Conservation (phyloP, 2,797 vertebrate genomes). For the Chaenodraco wilsoni region DNA sequence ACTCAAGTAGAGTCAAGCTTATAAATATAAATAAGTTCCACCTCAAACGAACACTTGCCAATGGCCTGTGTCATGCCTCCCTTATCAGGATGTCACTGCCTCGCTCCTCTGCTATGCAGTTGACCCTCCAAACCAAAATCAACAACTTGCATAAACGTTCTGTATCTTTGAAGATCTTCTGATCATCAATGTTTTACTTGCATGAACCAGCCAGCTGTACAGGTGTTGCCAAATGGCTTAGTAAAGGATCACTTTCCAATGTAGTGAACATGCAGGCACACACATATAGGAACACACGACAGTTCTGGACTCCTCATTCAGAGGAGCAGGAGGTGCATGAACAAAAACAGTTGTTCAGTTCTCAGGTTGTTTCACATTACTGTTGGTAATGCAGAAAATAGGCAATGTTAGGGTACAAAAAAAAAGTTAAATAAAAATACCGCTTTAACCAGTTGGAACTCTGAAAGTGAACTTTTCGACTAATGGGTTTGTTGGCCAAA, state of each 20-base stretch:
- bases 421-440: neutral
- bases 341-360: neutral
- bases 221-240: neutral
- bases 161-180: neutral
- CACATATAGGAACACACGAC: too few relatives aligned
- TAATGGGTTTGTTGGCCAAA: neutral
- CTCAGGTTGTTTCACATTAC: too few relatives aligned
- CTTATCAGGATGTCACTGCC: neutral
- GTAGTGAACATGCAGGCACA: neutral
- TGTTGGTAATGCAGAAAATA: neutral
- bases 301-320: too few relatives aligned
- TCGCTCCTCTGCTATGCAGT: neutral
- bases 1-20: too few relatives aligned
- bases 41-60: neutral
- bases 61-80: neutral
- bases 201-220: neutral
- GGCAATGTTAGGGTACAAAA: neutral
- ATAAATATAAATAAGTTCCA: too few relatives aligned
- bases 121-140: neutral
- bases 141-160: neutral
- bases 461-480: neutral
- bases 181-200: neutral
- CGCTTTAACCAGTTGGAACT: neutral
- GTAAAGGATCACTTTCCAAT: neutral
- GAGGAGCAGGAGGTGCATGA: too few relatives aligned